Base-by-base conservation (phyloP, 2,888 invertebrate genomes). In the Drosophila mettleri region DNA sequence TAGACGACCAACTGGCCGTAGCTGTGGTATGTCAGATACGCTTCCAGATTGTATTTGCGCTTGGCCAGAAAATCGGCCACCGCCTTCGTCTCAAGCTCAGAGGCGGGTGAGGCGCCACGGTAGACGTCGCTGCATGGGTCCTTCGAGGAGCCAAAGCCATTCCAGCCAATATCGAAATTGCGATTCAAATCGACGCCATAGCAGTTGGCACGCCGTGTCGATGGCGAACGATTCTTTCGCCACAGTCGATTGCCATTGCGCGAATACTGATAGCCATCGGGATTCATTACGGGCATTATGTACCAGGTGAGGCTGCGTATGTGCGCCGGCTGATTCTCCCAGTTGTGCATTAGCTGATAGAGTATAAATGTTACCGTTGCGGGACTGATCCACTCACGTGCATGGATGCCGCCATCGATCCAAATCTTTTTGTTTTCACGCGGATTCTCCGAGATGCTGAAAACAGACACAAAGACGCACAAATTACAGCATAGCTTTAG, bases 141-240 rank as follows among this genome's bases (percentile, higher is more conserved):
- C 24, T 84, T 78, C 8, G 91, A 91, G 10, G 92, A 91, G 76
- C 96, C 95, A 46, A 93, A 94, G 16, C 97, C 95, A 27, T 95
- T 96, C 97, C 97, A 98, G 59, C 96, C 94, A 79, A 96, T 96
- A 93, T 96, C 96, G 90, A 96, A 98, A 91, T 98, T 98, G 68
- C 98, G 94, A 90, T 97, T 97, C 12, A 97, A 93, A 91, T 97
- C 97, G 0, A 95, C 95, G 1, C 97, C 97, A 2, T 94, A 91
- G 86, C 97, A 97, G 10, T 92, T 91, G 18, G 73, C 61, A 1
- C 72, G 72, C 3, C 33, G 52, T 12, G 1, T 0, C 20, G 91
- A 93, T 82, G 90, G 93, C 59, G 90, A 93, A 64, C 96, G 93
- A 87, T 96, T 96, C 87, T 96, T 96, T 52, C 96, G 93, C 98